These are phyloP conservation scores for Acronicta aceris DNA, from an alignment of 2,888 invertebrate species.

Conservation along the genomic window DNA sequence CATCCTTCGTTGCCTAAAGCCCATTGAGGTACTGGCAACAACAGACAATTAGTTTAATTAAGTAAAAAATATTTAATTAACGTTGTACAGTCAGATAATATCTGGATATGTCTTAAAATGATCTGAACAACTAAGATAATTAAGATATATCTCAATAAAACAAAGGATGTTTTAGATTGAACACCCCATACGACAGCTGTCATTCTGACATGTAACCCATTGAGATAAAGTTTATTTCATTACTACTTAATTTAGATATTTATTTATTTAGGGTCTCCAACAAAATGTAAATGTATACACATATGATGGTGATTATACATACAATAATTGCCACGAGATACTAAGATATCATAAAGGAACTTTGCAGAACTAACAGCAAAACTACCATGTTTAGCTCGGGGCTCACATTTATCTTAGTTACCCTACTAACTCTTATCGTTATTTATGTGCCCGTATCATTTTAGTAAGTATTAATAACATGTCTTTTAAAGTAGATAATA, in stretches of 20 bases:
- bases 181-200: too few relatives aligned
- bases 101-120: too few relatives aligned
- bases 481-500: background rate
- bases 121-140: too few relatives aligned
- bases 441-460: background rate
- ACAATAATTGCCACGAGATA: slow-evolving; percentile 13
- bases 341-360: slow-evolving; percentile 41
- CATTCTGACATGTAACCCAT: too few relatives aligned
- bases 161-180: too few relatives aligned
- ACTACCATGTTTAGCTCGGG: slow-evolving; percentile 31
- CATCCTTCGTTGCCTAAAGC: slow-evolving; percentile 91
- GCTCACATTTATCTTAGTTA: slow-evolving; percentile 43
- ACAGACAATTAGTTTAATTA: slow-evolving; percentile 16
- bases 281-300: too few relatives aligned
- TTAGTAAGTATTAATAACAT: background rate
- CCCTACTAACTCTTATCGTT: slow-evolving; percentile 10
- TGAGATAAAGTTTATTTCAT: too few relatives aligned
- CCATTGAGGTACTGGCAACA: slow-evolving; percentile 92
- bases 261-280: too few relatives aligned
- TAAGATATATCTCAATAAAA: too few relatives aligned
- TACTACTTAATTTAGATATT: too few relatives aligned
- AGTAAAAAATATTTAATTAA: background rate
- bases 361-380: slow-evolving; percentile 23
- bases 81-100: too few relatives aligned
- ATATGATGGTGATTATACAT: too few relatives aligned